phyloP scores from a whole-genome alignment of 2,888 invertebrate species.

The Leucozona laternaria region DNA sequence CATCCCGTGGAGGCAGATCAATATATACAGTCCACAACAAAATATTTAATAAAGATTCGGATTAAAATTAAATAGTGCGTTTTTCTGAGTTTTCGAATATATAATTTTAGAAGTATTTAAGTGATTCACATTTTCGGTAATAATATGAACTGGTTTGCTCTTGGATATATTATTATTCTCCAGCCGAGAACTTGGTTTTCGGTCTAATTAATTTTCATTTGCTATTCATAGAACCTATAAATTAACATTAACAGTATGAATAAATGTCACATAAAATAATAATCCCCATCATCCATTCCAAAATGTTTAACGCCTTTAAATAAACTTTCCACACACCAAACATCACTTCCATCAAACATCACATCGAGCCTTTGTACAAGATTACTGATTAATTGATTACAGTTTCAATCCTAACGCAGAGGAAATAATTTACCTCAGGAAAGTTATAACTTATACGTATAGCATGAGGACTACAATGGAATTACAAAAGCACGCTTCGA shows the following conservation, averaged over 20 bases:
- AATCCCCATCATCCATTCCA: conserved; percentile 2
- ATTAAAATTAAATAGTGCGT: too few relatives aligned
- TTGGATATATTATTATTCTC: background rate
- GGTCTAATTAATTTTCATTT: background rate
- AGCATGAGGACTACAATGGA: conserved; percentile 58
- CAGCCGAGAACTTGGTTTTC: too few relatives aligned
- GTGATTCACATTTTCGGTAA: too few relatives aligned
- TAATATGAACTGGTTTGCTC: too few relatives aligned
- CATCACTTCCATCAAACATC: conserved; percentile 9
- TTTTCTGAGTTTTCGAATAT: too few relatives aligned
- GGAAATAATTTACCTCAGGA: conserved; percentile 57
- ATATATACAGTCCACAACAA: too few relatives aligned
- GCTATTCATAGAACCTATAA: background rate
- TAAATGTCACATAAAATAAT: conserved; percentile 9
- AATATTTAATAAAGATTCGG: too few relatives aligned
- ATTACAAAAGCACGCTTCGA: conserved; percentile 66
- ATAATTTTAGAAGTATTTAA: too few relatives aligned
- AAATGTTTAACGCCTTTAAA: conserved; percentile 34
- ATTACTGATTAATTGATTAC: conserved; percentile 72
- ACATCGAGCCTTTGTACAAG: conserved; percentile 37
- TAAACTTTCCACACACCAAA: conserved; percentile 41
- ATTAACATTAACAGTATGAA: background rate
- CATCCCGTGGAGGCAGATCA: too few relatives aligned
- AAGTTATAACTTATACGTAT: conserved; percentile 68
- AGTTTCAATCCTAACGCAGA: conserved; percentile 49